Evolutionary conservation across 2,113 vertebrate species (phyloP), one percentile per base, ranked within the genome.

Genomic region (Scolopax mira): DNA sequence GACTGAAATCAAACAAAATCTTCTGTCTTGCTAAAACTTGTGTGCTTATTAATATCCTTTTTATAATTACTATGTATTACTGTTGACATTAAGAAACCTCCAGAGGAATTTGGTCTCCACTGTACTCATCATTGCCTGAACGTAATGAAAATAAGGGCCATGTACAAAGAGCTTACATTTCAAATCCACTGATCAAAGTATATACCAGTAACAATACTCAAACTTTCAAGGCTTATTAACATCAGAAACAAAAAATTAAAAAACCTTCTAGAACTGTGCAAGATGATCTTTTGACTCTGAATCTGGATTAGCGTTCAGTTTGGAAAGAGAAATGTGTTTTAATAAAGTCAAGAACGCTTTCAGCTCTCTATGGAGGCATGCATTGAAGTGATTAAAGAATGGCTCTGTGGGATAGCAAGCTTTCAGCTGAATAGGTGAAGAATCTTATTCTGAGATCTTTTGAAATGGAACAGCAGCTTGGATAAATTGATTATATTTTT

Each of bases 321-420:
- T 82, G 57, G 91, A 64, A 70, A 52, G 49, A 49, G 70, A 93
- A 93, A 89, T 60, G 2, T 81, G 42, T 80, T 86, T 93, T 83
- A 88, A 96, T 73, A 93, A 79, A 88, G 89, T 92, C 81, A 94
- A 94, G 89, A 93, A 93, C 41, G 52, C 41, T 96, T 86, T 94
- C 66, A 84, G 49, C 42, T 93, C 80, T 94, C 89, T 88, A 4
- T 73, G 64, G 61, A 95, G 61, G 66, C 54, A 58, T 69, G 74
- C 57, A 89, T 80, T 93, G 79, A 91, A 94, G 64, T 95, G 96
- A 97, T 96, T 94, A 96, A 95, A 95, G 93, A 94, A 93, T 79
- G 49, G 57, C 89, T 97, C 93, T 79, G 92, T 95, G 93, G 92
- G 94, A 90, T 65, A 92, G 72, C 65, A 39, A 65, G 85, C 92